Evolutionary conservation across 2,797 vertebrate species (phyloP).

Genomic region (Cyclura pinguis): DNA sequence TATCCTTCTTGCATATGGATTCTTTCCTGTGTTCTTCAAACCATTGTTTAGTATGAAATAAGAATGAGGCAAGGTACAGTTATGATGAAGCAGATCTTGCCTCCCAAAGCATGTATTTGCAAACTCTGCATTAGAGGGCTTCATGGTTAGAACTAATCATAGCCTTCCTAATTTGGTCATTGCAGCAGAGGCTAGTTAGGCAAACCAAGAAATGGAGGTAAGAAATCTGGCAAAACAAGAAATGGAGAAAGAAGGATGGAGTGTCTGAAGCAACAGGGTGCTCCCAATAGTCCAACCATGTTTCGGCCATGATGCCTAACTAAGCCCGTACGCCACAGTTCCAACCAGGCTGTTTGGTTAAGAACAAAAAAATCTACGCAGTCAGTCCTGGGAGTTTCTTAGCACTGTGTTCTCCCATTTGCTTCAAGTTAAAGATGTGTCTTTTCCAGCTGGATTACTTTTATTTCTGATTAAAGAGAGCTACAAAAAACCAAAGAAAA

Average conservation of each 20-base stretch:
- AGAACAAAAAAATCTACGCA: not conserved
- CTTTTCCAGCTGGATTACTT: slow-evolving; percentile 11
- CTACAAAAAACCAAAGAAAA: slow-evolving; percentile 2
- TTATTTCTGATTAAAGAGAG: slow-evolving; percentile 31
- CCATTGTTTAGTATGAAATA: not conserved
- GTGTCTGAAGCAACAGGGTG: too few relatives aligned
- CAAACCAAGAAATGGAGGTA: not conserved
- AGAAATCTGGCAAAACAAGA: not conserved
- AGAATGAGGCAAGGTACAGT: not conserved
- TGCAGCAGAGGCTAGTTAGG: not conserved
- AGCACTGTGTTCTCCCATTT: not conserved
- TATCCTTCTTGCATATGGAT: not conserved
- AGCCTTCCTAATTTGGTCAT: not conserved
- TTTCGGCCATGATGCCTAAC: not conserved
- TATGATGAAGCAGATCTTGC: not conserved
- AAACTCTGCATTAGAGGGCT: not conserved
- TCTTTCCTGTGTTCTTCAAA: too few relatives aligned
- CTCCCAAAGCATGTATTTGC: not conserved
- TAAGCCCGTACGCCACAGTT: not conserved
- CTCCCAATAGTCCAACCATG: not conserved
- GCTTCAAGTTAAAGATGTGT: not conserved
- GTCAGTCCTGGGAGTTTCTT: not conserved
- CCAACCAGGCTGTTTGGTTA: slow-evolving; percentile 4
- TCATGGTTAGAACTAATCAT: not conserved
- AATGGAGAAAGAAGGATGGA: not conserved